Conservation (phyloP, 2,888 invertebrate species). For the Dynastes grantii region DNA sequence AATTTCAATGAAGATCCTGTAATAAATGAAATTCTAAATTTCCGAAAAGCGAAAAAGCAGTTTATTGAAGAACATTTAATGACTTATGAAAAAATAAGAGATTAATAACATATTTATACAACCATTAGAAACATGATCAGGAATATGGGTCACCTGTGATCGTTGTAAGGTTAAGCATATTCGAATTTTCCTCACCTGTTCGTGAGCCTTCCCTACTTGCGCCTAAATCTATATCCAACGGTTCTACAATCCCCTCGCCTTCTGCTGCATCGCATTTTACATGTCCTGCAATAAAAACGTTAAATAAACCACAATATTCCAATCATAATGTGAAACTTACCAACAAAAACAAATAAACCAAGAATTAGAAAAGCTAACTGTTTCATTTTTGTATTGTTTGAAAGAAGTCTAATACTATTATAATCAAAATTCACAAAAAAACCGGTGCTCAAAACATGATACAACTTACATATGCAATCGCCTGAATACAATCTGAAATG, state of each 20-base stretch:
- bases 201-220: constrained; percentile 90
- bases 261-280: constrained; percentile 68
- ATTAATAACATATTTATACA: constrained; percentile 42
- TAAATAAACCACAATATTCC: constrained; percentile 32
- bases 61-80: constrained; percentile 66
- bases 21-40: constrained; percentile 63
- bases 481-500: constrained; percentile 43
- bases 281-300: constrained; percentile 67
- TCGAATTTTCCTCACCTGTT: constrained; percentile 78
- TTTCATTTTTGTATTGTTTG: constrained; percentile 63
- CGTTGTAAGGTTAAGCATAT: neutral
- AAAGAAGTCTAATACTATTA: constrained; percentile 1
- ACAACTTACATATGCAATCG: constrained; percentile 15
- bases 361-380: constrained; percentile 63
- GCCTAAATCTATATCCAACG: constrained; percentile 86
- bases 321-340: constrained; percentile 60
- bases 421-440: constrained; percentile 4
- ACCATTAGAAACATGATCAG: too few relatives aligned
- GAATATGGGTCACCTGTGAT: too few relatives aligned
- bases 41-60: constrained; percentile 70
- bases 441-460: constrained; percentile 48
- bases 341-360: constrained; percentile 62
- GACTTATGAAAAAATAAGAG: constrained; percentile 66
- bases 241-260: constrained; percentile 74
- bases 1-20: constrained; percentile 61